Percentiles rank a stretch among this genome's conserved stretches.
Conservation (phyloP, 2,113 vertebrate species). For the Onychostoma macrolepis region DNA sequence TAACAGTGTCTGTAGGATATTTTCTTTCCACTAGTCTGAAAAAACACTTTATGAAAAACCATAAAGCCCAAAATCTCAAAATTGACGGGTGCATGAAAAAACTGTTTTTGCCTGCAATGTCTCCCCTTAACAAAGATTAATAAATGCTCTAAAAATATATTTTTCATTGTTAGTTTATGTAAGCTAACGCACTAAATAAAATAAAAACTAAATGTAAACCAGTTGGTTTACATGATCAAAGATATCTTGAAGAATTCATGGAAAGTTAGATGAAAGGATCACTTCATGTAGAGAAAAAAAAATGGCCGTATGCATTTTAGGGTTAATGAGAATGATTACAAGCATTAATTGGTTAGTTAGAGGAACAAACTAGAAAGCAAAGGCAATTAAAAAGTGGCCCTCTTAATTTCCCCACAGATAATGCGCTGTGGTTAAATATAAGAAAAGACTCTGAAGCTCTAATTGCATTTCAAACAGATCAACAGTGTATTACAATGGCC, state of each 20-base stretch:
- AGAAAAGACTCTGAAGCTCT: conserved; percentile 44
- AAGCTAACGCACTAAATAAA: not conserved
- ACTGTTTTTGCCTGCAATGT: too few relatives aligned
- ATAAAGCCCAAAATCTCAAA: too few relatives aligned
- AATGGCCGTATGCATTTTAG: not conserved
- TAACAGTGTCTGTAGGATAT: too few relatives aligned
- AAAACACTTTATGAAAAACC: too few relatives aligned
- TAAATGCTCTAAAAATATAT: not conserved
- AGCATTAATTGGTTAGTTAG: conserved; percentile 68
- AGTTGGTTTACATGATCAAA: not conserved
- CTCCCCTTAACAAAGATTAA: not conserved
- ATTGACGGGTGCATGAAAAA: too few relatives aligned
- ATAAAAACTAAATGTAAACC: not conserved
- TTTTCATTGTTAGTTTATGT: not conserved
- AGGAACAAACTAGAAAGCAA: conserved; percentile 65
- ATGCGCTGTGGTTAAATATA: conserved; percentile 55
- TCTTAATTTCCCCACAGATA: conserved; percentile 65
- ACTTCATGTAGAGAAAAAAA: not conserved
- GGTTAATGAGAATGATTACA: conserved; percentile 64
- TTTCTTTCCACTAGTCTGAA: too few relatives aligned
- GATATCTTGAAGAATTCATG: not conserved
- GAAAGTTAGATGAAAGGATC: conserved; percentile 3
- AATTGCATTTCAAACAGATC: conserved; percentile 46
- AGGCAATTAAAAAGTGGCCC: conserved; percentile 62
- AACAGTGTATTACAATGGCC: conserved; percentile 29